phyloP scores from a whole-genome alignment of 2,113 vertebrate species.

The Oxyura jamaicensis region DNA sequence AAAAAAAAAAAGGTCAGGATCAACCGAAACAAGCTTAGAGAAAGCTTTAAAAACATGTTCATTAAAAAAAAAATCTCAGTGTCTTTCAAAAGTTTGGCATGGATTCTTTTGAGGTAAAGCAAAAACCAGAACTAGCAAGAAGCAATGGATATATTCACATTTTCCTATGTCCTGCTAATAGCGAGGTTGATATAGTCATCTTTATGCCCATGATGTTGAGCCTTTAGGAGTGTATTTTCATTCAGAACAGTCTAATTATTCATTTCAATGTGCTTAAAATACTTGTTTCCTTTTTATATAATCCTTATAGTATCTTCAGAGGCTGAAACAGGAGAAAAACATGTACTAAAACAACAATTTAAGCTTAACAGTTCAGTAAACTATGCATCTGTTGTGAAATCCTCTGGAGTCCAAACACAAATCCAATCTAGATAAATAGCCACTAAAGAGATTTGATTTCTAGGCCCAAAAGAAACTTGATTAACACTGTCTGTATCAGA shows the following conservation, averaged over 20 bases:
- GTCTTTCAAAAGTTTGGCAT: not conserved
- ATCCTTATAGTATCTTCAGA: not conserved
- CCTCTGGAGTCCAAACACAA: slow-evolving; percentile 14
- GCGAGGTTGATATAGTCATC: not conserved
- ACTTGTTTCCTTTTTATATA: not conserved
- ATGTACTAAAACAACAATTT: not conserved
- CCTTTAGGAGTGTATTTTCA: not conserved
- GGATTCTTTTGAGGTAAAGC: not conserved
- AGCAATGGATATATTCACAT: not conserved
- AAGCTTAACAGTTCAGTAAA: not conserved
- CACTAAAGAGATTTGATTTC: slow-evolving; percentile 48
- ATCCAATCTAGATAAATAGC: slow-evolving; percentile 17
- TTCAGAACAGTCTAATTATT: not conserved
- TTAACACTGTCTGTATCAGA: slow-evolving; percentile 61
- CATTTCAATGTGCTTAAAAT: slow-evolving; percentile 23
- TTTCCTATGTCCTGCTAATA: not conserved
- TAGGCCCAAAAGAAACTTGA: slow-evolving; percentile 37
- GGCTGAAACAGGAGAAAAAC: not conserved
- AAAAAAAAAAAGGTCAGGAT: not conserved
- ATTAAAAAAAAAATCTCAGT: not conserved
- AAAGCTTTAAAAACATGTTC: not conserved
- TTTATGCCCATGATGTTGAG: not conserved
- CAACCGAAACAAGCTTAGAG: not conserved
- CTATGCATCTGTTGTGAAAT: not conserved
- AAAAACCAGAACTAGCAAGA: not conserved